Evolutionary conservation across 2,888 invertebrate genomes (phyloP).

Genomic region (Drosophila mimica): DNA sequence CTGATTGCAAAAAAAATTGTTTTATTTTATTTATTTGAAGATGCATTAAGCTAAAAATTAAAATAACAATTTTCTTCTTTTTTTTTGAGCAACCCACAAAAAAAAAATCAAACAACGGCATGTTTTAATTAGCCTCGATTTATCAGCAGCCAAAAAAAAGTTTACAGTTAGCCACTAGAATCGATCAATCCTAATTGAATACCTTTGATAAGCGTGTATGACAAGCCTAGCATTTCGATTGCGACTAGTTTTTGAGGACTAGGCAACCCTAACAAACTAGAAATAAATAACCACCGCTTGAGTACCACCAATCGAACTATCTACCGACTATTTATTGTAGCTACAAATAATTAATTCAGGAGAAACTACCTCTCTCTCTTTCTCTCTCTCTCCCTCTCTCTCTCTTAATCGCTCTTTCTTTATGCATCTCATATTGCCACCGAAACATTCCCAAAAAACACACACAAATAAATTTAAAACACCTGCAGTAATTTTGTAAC

Average conservation of each 20-base stretch:
- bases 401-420: background rate
- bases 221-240: background rate
- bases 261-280: slow-evolving; percentile 1
- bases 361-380: background rate
- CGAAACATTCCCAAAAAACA: background rate
- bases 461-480: background rate
- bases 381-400: background rate
- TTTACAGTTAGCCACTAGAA: background rate
- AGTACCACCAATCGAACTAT: slow-evolving; percentile 35
- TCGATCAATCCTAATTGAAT: background rate
- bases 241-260: slow-evolving; percentile 1
- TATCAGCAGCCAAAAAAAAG: background rate
- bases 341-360: background rate
- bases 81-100: background rate
- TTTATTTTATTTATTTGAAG: background rate
- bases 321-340: slow-evolving; percentile 14
- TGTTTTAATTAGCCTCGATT: too few species aligned
- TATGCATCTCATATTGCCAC: background rate
- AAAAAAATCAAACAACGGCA: too few species aligned
- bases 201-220: background rate
- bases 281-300: slow-evolving; percentile 39
- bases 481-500: slow-evolving; percentile 24
- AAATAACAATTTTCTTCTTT: background rate
- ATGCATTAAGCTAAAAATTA: background rate
- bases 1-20: background rate